Evolutionary conservation across 2,797 vertebrate species (phyloP), one percentile per base, ranked within the genome.

Genomic region (Dendrocincla tyrannina): DNA sequence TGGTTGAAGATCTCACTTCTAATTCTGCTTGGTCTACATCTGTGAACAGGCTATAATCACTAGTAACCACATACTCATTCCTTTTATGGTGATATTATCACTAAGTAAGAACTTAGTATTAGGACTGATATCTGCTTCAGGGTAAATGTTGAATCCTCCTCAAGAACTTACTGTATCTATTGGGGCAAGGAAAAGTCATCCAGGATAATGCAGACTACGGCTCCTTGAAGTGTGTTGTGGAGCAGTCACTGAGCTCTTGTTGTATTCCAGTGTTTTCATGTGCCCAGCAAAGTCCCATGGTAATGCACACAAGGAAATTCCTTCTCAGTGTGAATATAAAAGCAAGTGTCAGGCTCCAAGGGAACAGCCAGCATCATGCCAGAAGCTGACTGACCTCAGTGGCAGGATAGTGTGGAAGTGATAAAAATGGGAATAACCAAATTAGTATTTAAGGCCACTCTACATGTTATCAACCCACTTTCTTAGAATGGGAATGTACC

Each of bases 1-100:
- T 37, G 44, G 60, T 5, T 0, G 0, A 41, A 41, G 41, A 60
- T 52, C 18, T 75, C 25, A 24, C 14, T 64, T 78, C 17, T 68
- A 56, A 82, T 41, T n/a, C 33, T 68, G 8, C 16, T 78, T 87
- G 13, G 32, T 75, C 49, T 76, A 2, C 27, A 62, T 15, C 53
- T 66, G 15, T 35, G 17, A 78, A 49, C 18, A 78, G 24, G 14
- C 32, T 53, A 17, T 25, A 64, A 72, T 56, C 13, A 27, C 24
- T 70, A 28, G 27, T n/a, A 94, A 41, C 27, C 18, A 6, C 6
- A 22, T 42, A 70, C 19, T 47, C 27, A 17, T 42, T 91, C 69
- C 30, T 84, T 10, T 50, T 44, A 4, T 22, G 14, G 10, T 46
- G 22, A 62, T 47, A 49, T 28, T 78, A 20, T 50, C 25, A 67